Percentiles rank a stretch among this genome's conserved stretches.
phyloP scores from a whole-genome alignment of 2,113 vertebrate genomes.

The Elephantulus edwardii region DNA sequence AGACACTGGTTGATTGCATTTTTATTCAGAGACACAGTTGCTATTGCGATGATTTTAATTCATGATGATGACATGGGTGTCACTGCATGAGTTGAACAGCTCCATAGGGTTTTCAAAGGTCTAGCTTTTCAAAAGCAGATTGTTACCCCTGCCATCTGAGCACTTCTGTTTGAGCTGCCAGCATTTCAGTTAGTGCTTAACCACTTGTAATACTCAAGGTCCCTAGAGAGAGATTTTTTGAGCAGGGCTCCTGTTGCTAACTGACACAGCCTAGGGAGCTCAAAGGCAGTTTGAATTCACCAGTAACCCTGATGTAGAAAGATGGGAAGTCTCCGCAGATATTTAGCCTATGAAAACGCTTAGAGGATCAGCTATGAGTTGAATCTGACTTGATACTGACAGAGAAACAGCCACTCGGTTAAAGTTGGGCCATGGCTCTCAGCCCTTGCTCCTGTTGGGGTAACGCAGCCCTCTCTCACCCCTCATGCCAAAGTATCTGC shows the following conservation, averaged over 20 bases:
- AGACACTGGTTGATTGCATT: not conserved
- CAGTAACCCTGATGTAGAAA: no score
- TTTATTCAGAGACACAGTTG: not conserved
- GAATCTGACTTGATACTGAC: no score
- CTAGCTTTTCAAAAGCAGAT: not conserved
- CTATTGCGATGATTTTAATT: not conserved
- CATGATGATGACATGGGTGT: no score
- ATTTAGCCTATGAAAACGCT: no score
- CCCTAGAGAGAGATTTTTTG: not conserved
- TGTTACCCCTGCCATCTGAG: not conserved
- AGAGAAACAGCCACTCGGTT: not conserved
- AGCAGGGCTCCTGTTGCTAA: not conserved
- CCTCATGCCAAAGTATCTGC: conserved; percentile 35
- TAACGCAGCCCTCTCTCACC: not conserved
- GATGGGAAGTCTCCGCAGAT: no score
- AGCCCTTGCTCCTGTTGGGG: not conserved
- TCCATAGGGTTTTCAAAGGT: not conserved
- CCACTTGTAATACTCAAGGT: not conserved
- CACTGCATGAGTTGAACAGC: not conserved
- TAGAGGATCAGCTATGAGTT: no score
- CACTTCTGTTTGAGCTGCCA: not conserved
- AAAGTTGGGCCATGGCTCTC: not conserved
- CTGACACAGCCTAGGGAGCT: not conserved
- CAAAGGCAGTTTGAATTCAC: no score
- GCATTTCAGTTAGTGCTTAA: not conserved